These are phyloP conservation scores for Apaloderma vittatum DNA, from an alignment of 2,113 vertebrate species.

Conservation along the genomic window DNA sequence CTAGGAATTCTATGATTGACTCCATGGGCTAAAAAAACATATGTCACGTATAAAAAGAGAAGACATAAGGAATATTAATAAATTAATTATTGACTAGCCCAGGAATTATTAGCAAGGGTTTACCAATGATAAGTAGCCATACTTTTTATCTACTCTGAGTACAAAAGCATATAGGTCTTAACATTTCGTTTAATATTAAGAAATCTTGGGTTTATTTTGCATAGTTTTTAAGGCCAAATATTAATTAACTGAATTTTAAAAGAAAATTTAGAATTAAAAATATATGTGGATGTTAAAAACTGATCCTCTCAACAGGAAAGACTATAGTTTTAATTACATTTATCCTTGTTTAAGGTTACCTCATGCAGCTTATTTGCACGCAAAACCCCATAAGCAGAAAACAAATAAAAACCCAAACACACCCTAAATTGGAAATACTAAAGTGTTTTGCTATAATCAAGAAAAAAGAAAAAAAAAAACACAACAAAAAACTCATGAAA, in stretches of 20 bases:
- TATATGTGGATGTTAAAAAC: background rate
- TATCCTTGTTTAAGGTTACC: constrained; percentile 1
- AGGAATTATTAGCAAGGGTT: background rate
- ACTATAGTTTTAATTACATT: constrained; percentile 1
- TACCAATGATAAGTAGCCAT: background rate
- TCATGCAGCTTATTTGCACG: background rate
- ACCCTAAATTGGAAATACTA: background rate
- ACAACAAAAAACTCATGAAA: background rate
- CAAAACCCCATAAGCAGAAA: background rate
- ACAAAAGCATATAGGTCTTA: background rate
- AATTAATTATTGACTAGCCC: background rate
- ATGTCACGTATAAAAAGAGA: background rate
- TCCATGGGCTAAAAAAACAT: background rate
- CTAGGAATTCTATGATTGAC: background rate
- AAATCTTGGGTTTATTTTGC: background rate
- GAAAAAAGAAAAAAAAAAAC: background rate
- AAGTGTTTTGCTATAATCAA: background rate
- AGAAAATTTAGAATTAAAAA: background rate
- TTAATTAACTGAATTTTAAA: background rate
- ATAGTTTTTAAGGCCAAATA: background rate
- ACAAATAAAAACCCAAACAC: background rate
- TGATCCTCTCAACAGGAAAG: background rate
- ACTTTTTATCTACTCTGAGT: background rate
- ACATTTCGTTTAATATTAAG: background rate
- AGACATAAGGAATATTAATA: background rate